Evolutionary conservation across 1,140 invertebrate species (phyloP).

Genomic region (Diorhabda sublineata): DNA sequence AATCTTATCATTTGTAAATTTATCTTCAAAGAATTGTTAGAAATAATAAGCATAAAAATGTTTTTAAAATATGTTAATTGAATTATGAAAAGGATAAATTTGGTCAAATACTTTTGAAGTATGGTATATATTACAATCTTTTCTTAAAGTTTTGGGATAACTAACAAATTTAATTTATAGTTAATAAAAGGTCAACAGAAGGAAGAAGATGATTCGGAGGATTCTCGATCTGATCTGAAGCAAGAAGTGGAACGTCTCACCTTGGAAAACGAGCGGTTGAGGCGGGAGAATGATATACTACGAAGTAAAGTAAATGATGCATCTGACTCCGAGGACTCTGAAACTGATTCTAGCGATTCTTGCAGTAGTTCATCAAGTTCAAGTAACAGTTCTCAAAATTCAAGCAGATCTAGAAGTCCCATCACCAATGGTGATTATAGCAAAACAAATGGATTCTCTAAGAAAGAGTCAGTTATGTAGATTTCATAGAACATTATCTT

Average conservation of each 20-base stretch:
- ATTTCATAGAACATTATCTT: not conserved
- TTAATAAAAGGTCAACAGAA: conserved; percentile 49
- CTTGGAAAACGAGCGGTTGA: conserved; percentile 44
- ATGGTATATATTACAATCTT: too few relatives aligned
- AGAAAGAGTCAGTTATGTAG: conserved; percentile 4
- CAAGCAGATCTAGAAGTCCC: conserved; percentile 23
- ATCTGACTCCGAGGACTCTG: conserved; percentile 54
- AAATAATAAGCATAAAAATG: too few relatives aligned
- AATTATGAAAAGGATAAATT: too few relatives aligned
- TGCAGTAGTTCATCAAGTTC: conserved; percentile 35
- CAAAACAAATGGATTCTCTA: conserved; percentile 35
- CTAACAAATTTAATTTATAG: not conserved
- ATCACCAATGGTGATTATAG: conserved; percentile 26
- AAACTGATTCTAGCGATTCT: conserved; percentile 50
- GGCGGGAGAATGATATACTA: conserved; percentile 54
- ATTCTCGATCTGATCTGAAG: conserved; percentile 42
- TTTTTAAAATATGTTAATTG: too few relatives aligned
- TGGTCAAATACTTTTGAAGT: too few relatives aligned
- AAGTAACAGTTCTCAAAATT: conserved; percentile 30
- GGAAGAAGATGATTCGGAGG: conserved; percentile 31
- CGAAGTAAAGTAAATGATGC: conserved; percentile 45
- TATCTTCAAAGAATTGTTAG: too few relatives aligned
- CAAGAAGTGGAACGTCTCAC: conserved; percentile 49
- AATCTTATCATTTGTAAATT: too few relatives aligned
- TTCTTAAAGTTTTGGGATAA: too few relatives aligned